A percentile compares a stretch with the other conserved stretches of the same genome.
These are phyloP conservation scores for Catocala sponsa DNA, from an alignment of 2,888 invertebrate species.

Conservation along the genomic window DNA sequence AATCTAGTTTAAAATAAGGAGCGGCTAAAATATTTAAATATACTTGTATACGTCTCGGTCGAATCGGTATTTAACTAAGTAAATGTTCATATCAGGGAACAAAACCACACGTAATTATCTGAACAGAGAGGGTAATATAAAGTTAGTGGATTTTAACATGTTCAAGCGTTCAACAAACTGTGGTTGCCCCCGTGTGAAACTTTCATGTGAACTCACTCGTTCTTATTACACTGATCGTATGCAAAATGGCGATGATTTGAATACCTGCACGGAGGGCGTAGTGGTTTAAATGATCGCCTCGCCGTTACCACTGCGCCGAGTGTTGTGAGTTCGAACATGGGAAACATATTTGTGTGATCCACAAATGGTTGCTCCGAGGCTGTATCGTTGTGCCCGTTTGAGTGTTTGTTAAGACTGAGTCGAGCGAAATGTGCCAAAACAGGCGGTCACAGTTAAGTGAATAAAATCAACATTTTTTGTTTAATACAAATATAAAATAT, in stretches of 20 bases:
- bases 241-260: constrained; percentile 61
- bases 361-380: too few relatives aligned
- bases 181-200: constrained; percentile 70
- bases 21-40: neutral
- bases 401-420: too few relatives aligned
- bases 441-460: too few relatives aligned
- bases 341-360: too few relatives aligned
- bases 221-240: constrained; percentile 59
- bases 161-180: constrained; percentile 79
- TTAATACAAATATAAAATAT: too few relatives aligned
- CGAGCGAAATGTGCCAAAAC: too few relatives aligned
- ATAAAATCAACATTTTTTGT: too few relatives aligned
- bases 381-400: too few relatives aligned
- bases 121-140: constrained; percentile 75
- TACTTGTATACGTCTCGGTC: neutral
- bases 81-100: constrained; percentile 42
- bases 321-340: too few relatives aligned
- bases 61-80: constrained; percentile 20
- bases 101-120: constrained; percentile 71
- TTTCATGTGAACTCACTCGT: constrained; percentile 71
- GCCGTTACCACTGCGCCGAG: too few relatives aligned
- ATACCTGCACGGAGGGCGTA: constrained; percentile 53
- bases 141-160: constrained; percentile 80
- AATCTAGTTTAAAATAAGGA: too few relatives aligned
- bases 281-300: too few relatives aligned